Base-by-base conservation (phyloP, 2,113 vertebrate species). In the Anarrhichthys ocellatus region DNA sequence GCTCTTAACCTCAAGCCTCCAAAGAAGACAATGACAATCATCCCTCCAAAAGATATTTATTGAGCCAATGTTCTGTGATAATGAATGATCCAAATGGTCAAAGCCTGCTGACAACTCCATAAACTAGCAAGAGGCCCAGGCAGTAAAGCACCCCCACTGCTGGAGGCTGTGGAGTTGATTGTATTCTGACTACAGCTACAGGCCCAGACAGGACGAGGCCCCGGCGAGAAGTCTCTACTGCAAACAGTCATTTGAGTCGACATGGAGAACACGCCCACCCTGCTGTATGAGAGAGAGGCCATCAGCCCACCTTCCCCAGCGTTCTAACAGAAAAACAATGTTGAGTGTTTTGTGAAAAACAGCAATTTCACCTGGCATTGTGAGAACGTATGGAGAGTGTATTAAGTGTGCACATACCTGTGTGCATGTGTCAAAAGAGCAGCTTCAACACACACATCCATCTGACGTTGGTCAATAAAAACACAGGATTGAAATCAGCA, bases 161-260 rank as follows among this genome's bases (percentile, higher is more conserved):
- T 44, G n/a, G n/a, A 73, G 78, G 70, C 68, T 62, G 58, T 75
- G 32, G 80, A 70, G 13, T 84, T 67, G 64, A 83, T 46, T 70
- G 68, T 73, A 64, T 74, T 73, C 68, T 52, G 22, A 4, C n/a
- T 50, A 59, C 80, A 83, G 70, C 63, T 0, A 52, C 18, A 36
- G 71, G 48, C 32, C 24, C 1, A 63, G 15, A 67, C 74, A 68
- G 44, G 27, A 66, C 50, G 32, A 77, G 66, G 62, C 54, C 50
- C 29, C 42, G 29, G 20, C 0, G 10, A 63, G 32, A 52, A 44
- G 14, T 29, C 24, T 80, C 54, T 11, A 52, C 69, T 52, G 72
- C 80, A 85, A 88, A 86, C 68, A 46, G 42, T 78, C 15, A 91
- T 89, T 89, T 86, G 69, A 52, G 44, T n/a, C 50, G 69, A 82